Base-by-base conservation (phyloP, 1,140 invertebrate genomes). In the Mamestra configurata region DNA sequence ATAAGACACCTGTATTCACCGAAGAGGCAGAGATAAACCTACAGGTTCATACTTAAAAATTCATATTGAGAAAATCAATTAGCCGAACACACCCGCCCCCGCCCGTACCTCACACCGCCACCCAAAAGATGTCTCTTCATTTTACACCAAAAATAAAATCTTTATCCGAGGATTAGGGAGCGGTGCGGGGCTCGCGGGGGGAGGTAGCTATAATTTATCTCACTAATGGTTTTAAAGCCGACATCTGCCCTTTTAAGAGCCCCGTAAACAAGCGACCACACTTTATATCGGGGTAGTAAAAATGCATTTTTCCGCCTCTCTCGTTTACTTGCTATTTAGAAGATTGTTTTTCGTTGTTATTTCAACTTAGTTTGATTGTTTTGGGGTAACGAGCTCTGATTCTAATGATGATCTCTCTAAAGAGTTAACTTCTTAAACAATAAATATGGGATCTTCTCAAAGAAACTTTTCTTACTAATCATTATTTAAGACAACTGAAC, bases 141-240 rank as follows among this genome's bases (percentile, higher is more conserved):
- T 90, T 90, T 86, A 86, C 84, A 90, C 80, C 86, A 86, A 89
- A 90, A 90, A 89, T 90, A 90, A 90, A 90, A 89, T 90, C 87
- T 90, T 90, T 88, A 90, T 89, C 87, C 88, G 53, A 51, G 84
- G 84, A 86, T 89, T 88, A 90, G 84, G 79, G 72, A 80, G 37
- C 55, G 82, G 72, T 79, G 79, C 79, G 80, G 22, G 78, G 68
- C 37, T 18, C 71, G 84, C 76, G 81, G 49, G 46, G 77, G 81
- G 55, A 20, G 68, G 70, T 18, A 46, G 68, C 84, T 81, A 87
- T 89, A 88, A 90, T 88, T 90, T 89, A 90, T 87, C 85, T 83
- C 87, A 78, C 84, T 90, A 90, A 90, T 90, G 89, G 89, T 87
- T 89, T 87, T 81, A 89, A 88, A 86, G 82, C 86, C 82, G 88